Conservation (phyloP, 2,113 vertebrate genomes). For the Rhinolophus sinicus region DNA sequence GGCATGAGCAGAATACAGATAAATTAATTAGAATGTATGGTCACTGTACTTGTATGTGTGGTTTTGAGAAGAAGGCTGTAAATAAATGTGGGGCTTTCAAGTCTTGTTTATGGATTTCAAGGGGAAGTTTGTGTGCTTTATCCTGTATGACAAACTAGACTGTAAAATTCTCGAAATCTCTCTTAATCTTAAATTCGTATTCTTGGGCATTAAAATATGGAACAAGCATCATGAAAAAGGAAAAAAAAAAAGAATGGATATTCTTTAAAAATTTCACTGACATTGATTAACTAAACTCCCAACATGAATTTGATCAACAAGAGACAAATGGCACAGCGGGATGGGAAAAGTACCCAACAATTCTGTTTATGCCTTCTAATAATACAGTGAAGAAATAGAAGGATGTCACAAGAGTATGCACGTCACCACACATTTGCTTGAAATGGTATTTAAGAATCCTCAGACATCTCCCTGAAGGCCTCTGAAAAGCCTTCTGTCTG, state of each 20-base stretch:
- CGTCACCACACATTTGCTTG: slow-evolving; percentile 63
- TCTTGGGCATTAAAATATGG: slow-evolving; percentile 25
- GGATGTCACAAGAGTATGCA: slow-evolving; percentile 60
- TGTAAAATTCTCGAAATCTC: not conserved
- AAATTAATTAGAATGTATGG: slow-evolving; percentile 62
- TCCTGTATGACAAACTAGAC: not conserved
- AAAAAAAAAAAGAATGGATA: not conserved
- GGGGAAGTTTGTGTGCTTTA: not conserved
- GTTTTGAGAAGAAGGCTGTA: slow-evolving; percentile 24
- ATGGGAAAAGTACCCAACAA: not conserved
- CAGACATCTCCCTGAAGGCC: slow-evolving; percentile 60
- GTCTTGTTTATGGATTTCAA: slow-evolving; percentile 15
- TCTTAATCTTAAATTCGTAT: slow-evolving; percentile 3
- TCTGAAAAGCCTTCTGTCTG: slow-evolving; percentile 42
- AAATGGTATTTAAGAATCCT: slow-evolving; percentile 64
- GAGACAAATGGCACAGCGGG: not conserved
- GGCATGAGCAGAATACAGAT: slow-evolving; percentile 37
- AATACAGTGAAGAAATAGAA: slow-evolving; percentile 56
- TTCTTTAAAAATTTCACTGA: not conserved
- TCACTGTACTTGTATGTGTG: not conserved
- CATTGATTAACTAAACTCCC: not conserved
- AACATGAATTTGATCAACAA: slow-evolving; percentile 42
- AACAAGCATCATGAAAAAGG: not conserved
- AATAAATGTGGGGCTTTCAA: slow-evolving; percentile 27
- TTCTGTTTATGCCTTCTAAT: slow-evolving; percentile 42